Conservation (phyloP, 2,888 invertebrate genomes). For the Rutpela maculata region DNA sequence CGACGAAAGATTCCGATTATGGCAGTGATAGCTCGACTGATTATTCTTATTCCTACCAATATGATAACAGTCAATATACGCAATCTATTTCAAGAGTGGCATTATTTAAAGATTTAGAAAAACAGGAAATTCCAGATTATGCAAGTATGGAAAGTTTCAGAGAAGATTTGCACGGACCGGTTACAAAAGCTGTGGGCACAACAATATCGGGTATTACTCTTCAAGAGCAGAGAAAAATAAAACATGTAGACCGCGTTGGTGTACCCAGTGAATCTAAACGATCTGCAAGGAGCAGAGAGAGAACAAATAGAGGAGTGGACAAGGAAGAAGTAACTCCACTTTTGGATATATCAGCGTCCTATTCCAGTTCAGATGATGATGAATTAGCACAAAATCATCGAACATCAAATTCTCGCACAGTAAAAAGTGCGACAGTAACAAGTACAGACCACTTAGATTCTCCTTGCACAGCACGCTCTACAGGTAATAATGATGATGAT, state of each 20-base stretch:
- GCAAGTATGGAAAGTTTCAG: constrained; percentile 69
- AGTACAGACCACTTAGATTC: constrained; percentile 30
- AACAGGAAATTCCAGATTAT: constrained; percentile 68
- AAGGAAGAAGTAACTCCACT: constrained; percentile 31
- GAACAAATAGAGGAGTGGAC: neutral
- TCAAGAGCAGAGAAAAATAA: constrained; percentile 1
- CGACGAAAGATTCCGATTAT: constrained; percentile 35
- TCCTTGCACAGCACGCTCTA: neutral
- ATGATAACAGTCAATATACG: constrained; percentile 59
- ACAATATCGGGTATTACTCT: constrained; percentile 35
- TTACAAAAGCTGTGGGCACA: constrained; percentile 42
- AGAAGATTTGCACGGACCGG: constrained; percentile 39
- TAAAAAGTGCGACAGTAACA: constrained; percentile 51
- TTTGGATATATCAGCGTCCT: constrained; percentile 31
- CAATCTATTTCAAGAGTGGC: constrained; percentile 20
- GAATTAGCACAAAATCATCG: neutral
- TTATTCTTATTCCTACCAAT: constrained; percentile 70
- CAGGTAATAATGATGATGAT: neutral
- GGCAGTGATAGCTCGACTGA: constrained; percentile 60
- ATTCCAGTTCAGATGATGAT: constrained; percentile 44
- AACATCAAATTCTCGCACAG: constrained; percentile 15
- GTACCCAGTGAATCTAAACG: constrained; percentile 26
- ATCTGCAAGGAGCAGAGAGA: constrained; percentile 21
- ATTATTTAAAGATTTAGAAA: constrained; percentile 67
- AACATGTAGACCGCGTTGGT: constrained; percentile 50